phyloP scores from a whole-genome alignment of 2,888 invertebrate species.

The Synergus japonicus region DNA sequence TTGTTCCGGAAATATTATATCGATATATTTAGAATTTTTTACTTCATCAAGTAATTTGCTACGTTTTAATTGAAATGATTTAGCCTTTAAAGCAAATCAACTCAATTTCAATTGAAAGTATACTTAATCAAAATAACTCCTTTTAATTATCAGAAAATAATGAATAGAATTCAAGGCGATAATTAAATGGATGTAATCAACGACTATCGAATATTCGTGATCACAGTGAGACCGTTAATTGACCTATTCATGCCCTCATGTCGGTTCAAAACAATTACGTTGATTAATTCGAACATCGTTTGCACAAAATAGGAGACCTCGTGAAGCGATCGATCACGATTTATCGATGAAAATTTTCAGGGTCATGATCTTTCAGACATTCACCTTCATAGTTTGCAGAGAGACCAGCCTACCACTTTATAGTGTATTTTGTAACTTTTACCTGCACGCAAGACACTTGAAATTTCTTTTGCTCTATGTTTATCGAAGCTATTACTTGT shows the following conservation, averaged over 20 bases:
- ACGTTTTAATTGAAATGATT: background rate
- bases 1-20: conserved; percentile 5
- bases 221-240: conserved; percentile 25
- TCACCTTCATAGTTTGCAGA: background rate
- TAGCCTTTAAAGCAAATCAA: background rate
- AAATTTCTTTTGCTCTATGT: background rate
- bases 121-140: background rate
- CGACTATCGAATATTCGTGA: conserved; percentile 19
- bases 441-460: conserved; percentile 14
- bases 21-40: conserved; percentile 1
- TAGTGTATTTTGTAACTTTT: background rate
- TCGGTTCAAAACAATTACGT: conserved; percentile 28
- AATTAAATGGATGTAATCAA: conserved; percentile 29
- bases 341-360: conserved; percentile 15
- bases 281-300: conserved; percentile 23
- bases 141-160: background rate
- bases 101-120: background rate
- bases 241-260: conserved; percentile 16
- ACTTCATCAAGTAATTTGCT: background rate
- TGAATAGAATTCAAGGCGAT: conserved; percentile 4
- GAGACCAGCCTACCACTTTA: no score
- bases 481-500: conserved; percentile 25
- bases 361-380: conserved; percentile 14
- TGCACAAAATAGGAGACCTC: background rate
- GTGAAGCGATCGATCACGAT: background rate